A percentile compares a stretch with the other conserved stretches of the same genome.
phyloP scores from a whole-genome alignment of 2,888 invertebrate genomes.

The Chymomyza procnemis region DNA sequence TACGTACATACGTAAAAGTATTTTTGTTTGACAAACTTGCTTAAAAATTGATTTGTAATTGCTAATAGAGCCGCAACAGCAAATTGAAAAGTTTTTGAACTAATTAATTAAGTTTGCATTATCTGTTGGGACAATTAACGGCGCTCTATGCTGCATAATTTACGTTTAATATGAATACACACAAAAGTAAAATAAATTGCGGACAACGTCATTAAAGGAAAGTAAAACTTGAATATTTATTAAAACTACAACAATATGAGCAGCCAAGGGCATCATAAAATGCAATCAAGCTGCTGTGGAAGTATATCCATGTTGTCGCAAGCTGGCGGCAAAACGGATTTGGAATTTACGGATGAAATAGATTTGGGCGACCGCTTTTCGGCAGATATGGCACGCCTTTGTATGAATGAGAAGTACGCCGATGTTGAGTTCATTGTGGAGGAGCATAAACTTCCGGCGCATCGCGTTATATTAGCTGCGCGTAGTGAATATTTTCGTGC shows the following conservation, averaged over 20 bases:
- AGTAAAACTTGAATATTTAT: not conserved
- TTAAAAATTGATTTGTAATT: not conserved
- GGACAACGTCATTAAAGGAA: not conserved
- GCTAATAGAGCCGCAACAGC: no score
- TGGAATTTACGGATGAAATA: conserved; percentile 81
- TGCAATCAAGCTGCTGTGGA: conserved; percentile 79
- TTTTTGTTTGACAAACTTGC: not conserved
- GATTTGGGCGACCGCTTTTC: conserved; percentile 85
- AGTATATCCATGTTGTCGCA: conserved; percentile 7
- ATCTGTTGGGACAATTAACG: no score
- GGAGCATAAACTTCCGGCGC: conserved; percentile 80
- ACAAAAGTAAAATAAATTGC: not conserved
- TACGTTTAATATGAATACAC: not conserved
- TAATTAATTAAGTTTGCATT: not conserved
- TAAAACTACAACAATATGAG: conserved; percentile 63
- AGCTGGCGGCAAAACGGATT: not conserved
- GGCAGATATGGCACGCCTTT: conserved; percentile 91
- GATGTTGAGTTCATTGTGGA: conserved; percentile 94
- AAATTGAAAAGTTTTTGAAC: not conserved
- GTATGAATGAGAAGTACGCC: conserved; percentile 91
- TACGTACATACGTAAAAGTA: not conserved
- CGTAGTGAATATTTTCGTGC: conserved; percentile 97
- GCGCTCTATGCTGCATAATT: not conserved
- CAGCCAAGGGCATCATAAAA: conserved; percentile 78
- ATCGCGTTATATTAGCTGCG: conserved; percentile 90